Evolutionary conservation across 2,113 vertebrate genomes (phyloP).

Genomic region (Ascaphus truei): DNA sequence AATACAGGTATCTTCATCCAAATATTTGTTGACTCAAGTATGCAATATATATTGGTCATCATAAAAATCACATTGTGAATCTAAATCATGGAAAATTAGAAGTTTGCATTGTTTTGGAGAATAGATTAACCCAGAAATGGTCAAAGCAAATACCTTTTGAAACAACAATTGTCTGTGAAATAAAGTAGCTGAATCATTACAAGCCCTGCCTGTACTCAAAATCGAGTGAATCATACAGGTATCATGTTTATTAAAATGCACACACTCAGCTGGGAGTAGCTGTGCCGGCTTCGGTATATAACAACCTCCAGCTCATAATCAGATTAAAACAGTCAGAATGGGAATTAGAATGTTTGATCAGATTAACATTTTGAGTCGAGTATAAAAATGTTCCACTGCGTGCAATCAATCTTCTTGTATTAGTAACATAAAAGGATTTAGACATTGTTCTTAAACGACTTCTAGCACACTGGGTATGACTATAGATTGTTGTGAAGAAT

Average conservation of each 20-base stretch:
- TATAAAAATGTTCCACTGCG: conserved; percentile 20
- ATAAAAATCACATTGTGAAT: background rate
- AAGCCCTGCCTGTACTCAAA: background rate
- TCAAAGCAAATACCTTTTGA: background rate
- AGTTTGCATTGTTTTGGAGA: background rate
- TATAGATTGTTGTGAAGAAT: too few species aligned
- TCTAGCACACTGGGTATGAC: too few species aligned
- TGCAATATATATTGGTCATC: background rate
- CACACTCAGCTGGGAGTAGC: background rate
- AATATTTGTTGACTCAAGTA: background rate
- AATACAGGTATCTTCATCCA: background rate
- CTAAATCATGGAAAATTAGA: background rate
- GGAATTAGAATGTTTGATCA: conserved; percentile 28
- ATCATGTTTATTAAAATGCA: background rate
- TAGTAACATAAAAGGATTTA: background rate
- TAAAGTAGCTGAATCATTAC: background rate
- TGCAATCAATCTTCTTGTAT: background rate
- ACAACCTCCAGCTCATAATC: background rate
- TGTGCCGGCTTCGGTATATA: too few species aligned
- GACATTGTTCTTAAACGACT: background rate
- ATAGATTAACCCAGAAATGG: background rate
- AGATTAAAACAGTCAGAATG: conserved; percentile 17
- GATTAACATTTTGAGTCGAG: conserved; percentile 12
- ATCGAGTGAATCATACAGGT: background rate
- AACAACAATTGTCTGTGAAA: background rate